A percentile compares a stretch with the other conserved stretches of the same genome.
phyloP scores from a whole-genome alignment of 2,797 vertebrate species.

The Margarornis squamiger region DNA sequence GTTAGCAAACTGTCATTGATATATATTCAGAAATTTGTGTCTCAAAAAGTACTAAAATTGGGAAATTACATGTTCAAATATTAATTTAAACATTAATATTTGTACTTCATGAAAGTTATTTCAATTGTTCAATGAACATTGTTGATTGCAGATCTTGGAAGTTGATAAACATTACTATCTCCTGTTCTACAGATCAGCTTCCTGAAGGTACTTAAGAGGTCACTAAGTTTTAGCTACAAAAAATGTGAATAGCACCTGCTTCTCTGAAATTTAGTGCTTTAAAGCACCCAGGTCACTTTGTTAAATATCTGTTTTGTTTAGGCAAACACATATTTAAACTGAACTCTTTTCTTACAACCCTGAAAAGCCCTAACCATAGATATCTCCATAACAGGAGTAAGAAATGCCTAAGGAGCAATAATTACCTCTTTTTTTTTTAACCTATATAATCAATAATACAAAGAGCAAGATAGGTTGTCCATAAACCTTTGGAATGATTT shows the following conservation, averaged over 20 bases:
- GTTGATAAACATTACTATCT: not conserved
- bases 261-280: not conserved
- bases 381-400: not conserved
- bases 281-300: not conserved
- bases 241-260: not conserved
- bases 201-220: not conserved
- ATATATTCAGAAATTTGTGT: not conserved
- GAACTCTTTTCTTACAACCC: not conserved
- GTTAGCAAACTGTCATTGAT: not conserved
- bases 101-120: not conserved
- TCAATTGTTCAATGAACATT: not conserved
- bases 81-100: not conserved
- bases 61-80: not conserved
- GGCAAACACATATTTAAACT: not conserved
- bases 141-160: not conserved
- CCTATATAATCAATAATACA: not conserved
- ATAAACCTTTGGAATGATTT: not conserved
- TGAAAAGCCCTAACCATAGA: not conserved
- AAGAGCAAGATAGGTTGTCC: not conserved
- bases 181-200: not conserved
- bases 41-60: not conserved
- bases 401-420: not conserved
- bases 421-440: not conserved
- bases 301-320: not conserved
- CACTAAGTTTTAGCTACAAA: not conserved